Conservation (phyloP, 2,113 vertebrate genomes). For the Corythoichthys intestinalis region DNA sequence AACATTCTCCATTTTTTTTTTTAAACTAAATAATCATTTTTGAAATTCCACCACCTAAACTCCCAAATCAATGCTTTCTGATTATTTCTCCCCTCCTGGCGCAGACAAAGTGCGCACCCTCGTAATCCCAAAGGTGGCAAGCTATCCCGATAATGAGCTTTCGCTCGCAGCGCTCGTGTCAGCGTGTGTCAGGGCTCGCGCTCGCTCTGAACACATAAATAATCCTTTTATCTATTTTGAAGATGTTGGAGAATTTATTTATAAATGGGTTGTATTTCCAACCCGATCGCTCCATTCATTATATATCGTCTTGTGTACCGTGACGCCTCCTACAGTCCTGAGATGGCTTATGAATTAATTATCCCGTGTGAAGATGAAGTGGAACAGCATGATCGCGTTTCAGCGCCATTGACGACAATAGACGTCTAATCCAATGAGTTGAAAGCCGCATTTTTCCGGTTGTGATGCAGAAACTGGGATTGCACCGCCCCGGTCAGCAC, state of each 20-base stretch:
- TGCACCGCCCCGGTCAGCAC: conserved; percentile 34
- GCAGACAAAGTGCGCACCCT: conserved; percentile 32
- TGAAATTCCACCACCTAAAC: background rate
- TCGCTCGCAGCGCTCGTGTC: conserved; percentile 19
- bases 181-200: conserved; percentile 14
- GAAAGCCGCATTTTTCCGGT: too few species aligned
- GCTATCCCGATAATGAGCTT: conserved; percentile 40
- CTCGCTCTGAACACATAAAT: conserved; percentile 37
- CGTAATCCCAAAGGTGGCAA: conserved; percentile 45
- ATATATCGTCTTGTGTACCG: conserved; percentile 1
- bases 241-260: conserved; percentile 17
- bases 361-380: conserved; percentile 32
- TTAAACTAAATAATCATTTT: too few species aligned
- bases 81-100: conserved; percentile 9
- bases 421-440: too few species aligned
- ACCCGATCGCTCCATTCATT: background rate
- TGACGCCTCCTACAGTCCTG: conserved; percentile 31
- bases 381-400: background rate
- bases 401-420: too few species aligned
- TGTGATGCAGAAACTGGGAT: background rate
- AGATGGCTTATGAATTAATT: conserved; percentile 56
- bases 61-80: conserved; percentile 8
- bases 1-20: too few species aligned
- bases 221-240: conserved; percentile 35
- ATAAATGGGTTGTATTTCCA: background rate